Base-by-base conservation (phyloP, 1,140 invertebrate species). In the Micrasema minimum region DNA sequence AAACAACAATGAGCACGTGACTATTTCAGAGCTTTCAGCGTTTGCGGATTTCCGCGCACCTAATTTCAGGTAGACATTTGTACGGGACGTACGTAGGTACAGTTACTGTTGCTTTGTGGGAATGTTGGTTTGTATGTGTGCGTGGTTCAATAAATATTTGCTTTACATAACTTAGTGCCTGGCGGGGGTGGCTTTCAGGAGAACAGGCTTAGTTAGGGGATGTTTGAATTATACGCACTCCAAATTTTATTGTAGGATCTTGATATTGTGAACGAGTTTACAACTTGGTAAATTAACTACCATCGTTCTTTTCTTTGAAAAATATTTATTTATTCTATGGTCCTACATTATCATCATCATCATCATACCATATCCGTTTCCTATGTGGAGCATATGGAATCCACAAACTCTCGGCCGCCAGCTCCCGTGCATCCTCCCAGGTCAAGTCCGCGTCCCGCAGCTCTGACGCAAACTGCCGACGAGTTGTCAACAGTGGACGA, bases 51-150 rank as follows among this genome's bases (percentile, higher is more conserved):
- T 59, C 55, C 35, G 37, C 10, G 16, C 37, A 18, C 55, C 55
- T 59, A 59, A 59, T 59, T 31, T 59, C 31, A 41, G 55, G 55
- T 38, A 43, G 55, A 59, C 37, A 59, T 16, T 20, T 35, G 55
- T 38, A 59, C 35, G 55, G 38, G n/a, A 59, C 35, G 16, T 14
- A 22, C 12, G 55, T 31, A 48, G 18, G 10, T 23, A 4, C 18
- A 16, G 16, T 37, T 59, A 38, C 55, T 18, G 14, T 4, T 31
- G 14, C 50, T 31, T 12, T 6, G n/a, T 2, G 18, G 26, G 26
- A 7, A 31, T 31, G 26, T 31, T 26, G 23, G 23, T 53, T 26
- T 53, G 23, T 53, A 11, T 53, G 23, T 53, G 23, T 22, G 50
- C 23, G 18, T 18, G 23, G 50, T 53, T 53, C 50, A 53, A 53